phyloP scores from a whole-genome alignment of 1,140 invertebrate species.

The Sminthurinus signatus region DNA sequence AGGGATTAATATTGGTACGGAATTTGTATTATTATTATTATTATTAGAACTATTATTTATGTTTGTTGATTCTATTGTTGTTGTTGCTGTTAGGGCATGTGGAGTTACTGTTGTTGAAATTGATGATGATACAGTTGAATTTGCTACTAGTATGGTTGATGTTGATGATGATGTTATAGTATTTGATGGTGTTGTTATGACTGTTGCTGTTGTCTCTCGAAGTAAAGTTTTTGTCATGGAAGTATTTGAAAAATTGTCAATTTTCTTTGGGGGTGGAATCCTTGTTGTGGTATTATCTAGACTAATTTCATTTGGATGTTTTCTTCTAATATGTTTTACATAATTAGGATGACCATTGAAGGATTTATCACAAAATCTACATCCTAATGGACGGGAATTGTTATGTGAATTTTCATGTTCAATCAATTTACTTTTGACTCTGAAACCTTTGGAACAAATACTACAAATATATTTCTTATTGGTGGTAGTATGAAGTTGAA shows the following conservation, averaged over 20 bases:
- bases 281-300: conserved; percentile 19
- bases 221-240: no score
- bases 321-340: conserved; percentile 52
- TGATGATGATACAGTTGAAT: no score
- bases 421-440: conserved; percentile 22
- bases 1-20: no score
- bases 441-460: conserved; percentile 23
- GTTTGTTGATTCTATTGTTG: no score
- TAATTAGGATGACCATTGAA: conserved; percentile 55
- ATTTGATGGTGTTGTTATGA: no score
- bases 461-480: conserved; percentile 20
- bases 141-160: neutral
- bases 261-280: conserved; percentile 23
- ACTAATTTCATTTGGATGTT: conserved; percentile 44
- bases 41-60: no score
- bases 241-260: no score
- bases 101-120: no score
- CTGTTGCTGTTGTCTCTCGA: no score
- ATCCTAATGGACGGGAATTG: conserved; percentile 51
- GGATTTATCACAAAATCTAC: conserved; percentile 52
- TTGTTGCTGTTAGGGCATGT: no score
- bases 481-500: conserved; percentile 20
- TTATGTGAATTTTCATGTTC: conserved; percentile 54
- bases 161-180: neutral
- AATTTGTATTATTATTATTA: no score